Percentiles rank a stretch among this genome's conserved stretches.
Conservation (phyloP, 2,113 vertebrate genomes). For the Maccullochella peelii region DNA sequence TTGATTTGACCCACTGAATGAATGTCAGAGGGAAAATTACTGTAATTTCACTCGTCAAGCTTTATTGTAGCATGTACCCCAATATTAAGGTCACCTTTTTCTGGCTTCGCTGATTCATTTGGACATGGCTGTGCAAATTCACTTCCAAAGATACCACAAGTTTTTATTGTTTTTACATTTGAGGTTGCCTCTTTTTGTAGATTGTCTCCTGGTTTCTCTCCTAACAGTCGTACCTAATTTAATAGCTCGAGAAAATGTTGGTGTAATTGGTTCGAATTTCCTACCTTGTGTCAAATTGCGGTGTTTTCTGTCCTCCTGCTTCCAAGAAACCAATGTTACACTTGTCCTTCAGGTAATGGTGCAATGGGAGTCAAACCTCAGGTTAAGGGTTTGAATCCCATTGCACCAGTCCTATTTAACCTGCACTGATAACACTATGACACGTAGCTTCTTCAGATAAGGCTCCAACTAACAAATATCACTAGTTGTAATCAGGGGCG, state of each 20-base stretch:
- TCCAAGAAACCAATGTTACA: background rate
- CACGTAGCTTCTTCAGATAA: background rate
- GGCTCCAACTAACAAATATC: background rate
- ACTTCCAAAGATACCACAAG: slow-evolving; percentile 14
- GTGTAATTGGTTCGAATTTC: background rate
- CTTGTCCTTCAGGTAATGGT: background rate
- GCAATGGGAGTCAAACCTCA: background rate
- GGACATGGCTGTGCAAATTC: slow-evolving; percentile 29
- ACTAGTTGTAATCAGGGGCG: background rate
- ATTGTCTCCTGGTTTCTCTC: background rate
- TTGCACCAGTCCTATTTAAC: background rate
- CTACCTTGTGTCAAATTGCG: background rate
- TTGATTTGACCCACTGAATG: slow-evolving; percentile 50
- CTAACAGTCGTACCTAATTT: background rate
- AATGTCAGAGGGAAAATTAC: slow-evolving; percentile 61
- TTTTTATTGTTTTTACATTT: background rate
- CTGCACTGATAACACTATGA: background rate
- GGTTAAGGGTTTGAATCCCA: background rate
- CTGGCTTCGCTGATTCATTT: slow-evolving; percentile 21
- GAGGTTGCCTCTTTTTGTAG: background rate
- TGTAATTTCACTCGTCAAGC: slow-evolving; percentile 62
- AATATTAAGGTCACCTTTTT: slow-evolving; percentile 47
- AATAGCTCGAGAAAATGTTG: background rate
- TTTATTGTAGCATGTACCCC: slow-evolving; percentile 31
- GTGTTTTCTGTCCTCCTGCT: background rate